These are phyloP conservation scores for Apistogramma diplotaenia DNA, from an alignment of 2,113 vertebrate species.

Conservation along the genomic window DNA sequence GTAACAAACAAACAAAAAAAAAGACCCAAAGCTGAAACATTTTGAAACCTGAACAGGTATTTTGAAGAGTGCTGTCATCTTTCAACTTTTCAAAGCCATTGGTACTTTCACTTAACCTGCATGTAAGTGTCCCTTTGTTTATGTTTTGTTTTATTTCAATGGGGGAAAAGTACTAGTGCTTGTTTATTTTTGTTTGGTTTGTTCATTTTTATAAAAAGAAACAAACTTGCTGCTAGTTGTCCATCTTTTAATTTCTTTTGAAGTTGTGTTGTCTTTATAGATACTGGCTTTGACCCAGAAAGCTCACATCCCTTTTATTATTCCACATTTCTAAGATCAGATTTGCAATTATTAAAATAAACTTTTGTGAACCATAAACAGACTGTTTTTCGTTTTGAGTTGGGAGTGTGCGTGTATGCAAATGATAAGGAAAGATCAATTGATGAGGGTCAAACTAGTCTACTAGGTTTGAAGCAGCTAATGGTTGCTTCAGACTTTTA, in stretches of 20 bases:
- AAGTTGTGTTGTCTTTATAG: constrained; percentile 49
- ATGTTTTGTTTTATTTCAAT: neutral
- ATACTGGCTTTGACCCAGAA: constrained; percentile 46
- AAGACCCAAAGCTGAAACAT: neutral
- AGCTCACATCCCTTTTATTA: constrained; percentile 63
- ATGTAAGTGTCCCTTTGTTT: constrained; percentile 35
- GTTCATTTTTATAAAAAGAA: constrained; percentile 33
- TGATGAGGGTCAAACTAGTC: neutral
- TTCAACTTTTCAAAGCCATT: constrained; percentile 28
- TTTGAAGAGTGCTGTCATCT: constrained; percentile 8
- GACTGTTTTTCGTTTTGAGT: neutral
- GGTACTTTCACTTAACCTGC: constrained; percentile 46
- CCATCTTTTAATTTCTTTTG: constrained; percentile 50
- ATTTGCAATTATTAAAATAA: constrained; percentile 75
- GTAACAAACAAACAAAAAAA: neutral
- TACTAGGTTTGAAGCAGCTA: too few relatives aligned
- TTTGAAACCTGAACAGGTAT: neutral
- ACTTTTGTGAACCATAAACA: constrained; percentile 63
- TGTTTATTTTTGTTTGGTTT: constrained; percentile 46
- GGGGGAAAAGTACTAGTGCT: constrained; percentile 22
- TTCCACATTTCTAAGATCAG: constrained; percentile 69
- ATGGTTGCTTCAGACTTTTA: neutral
- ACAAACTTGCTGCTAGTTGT: constrained; percentile 67
- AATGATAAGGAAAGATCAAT: neutral
- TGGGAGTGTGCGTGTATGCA: neutral